These are phyloP conservation scores for Peromyscus aztecus DNA, from an alignment of 2,797 vertebrate genomes.

Conservation along the genomic window DNA sequence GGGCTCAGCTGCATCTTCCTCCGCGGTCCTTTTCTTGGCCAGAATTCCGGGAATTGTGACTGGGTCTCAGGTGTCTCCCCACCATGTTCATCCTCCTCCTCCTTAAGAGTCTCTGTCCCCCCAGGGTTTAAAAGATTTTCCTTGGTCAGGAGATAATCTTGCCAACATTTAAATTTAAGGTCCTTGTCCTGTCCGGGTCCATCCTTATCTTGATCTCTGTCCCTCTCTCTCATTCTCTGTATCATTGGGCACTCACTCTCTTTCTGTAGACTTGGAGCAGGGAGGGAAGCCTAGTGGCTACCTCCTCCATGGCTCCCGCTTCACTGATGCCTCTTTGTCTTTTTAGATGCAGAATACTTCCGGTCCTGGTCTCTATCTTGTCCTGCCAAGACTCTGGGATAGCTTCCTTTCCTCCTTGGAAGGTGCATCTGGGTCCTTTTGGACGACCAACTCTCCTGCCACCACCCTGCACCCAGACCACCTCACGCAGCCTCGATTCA, in stretches of 20 bases:
- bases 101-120: conserved; percentile 92
- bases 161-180: neutral
- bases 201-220: neutral
- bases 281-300: neutral
- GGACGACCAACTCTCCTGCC: neutral
- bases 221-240: neutral
- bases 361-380: neutral
- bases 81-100: conserved; percentile 92
- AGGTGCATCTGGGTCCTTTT: neutral
- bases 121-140: conserved; percentile 92
- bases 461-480: neutral
- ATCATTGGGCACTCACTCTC: neutral
- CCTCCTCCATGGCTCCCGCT: too few species aligned
- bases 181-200: neutral
- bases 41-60: conserved; percentile 95
- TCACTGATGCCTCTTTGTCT: too few species aligned
- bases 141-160: conserved; percentile 93
- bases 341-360: neutral
- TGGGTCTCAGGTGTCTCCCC: conserved; percentile 96
- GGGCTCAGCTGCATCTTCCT: conserved; percentile 97
- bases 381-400: neutral
- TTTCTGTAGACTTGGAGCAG: neutral
- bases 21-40: conserved; percentile 97
- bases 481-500: neutral
- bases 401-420: neutral